Evolutionary conservation across 37 sponge, comb jelly and placozoan species (phyloP), one percentile per base, ranked within the genome.

Genomic region (Aplysina aerophoba): DNA sequence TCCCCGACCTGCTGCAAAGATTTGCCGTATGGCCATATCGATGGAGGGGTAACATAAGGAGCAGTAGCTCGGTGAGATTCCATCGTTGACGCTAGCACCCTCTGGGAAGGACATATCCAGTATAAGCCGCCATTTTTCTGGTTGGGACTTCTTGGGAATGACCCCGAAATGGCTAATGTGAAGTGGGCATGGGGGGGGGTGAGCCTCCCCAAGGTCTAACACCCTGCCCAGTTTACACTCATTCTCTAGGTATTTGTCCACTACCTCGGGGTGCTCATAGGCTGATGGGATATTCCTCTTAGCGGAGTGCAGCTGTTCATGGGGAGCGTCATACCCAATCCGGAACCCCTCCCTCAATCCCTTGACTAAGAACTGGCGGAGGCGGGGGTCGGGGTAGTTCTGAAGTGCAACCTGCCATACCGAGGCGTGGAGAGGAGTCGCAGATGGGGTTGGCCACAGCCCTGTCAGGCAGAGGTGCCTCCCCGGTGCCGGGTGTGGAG

Each of bases 31-130:
- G 25, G 82, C 62, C 0, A 59, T 20, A 19, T 87, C 88, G 0
- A 87, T 6, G 4, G 88, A 59, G 28, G 24, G 28, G 62, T 87
- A 87, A 8, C 67, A 33, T 50, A 87, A 11, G 1, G 88, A 87
- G 75, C 88, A 82, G n/a, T n/a, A n/a, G n/a, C n/a, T n/a, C n/a
- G 75, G 33, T 16, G 64, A 80, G 1, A 88, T 75, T 20, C 78
- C 88, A 33, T 88, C 84, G 65, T 88, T 88, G 24, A 88, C 78
- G 44, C 88, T 88, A 17, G 39, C 36, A 0, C 64, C 66, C 0
- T 30, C 22, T 36, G 87, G 87, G 57, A 55, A 31, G 17, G 87
- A 87, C 35, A 87, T 72, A 73, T 87, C 82, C 0, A 67, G 24
- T 22, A 87, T 81, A 16, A 87, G 73, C 57, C 82, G 81, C 82